A percentile compares a stretch with the other conserved stretches of the same genome.
These are phyloP conservation scores for Rhineura floridana DNA, from an alignment of 2,113 vertebrate genomes.

Conservation along the genomic window DNA sequence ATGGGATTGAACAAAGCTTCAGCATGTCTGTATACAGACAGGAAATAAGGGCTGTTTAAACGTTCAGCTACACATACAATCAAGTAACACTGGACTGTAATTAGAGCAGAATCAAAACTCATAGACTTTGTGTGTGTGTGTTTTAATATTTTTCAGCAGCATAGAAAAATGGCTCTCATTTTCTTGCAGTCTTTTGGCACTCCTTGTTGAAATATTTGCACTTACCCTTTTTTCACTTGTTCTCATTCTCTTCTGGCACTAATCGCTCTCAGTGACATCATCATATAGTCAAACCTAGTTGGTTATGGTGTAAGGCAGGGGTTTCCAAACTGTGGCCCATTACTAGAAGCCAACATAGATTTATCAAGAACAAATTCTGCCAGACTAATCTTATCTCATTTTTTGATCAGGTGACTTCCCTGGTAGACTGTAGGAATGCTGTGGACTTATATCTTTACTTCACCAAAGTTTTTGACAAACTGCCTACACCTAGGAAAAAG, in stretches of 20 bases:
- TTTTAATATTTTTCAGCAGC: not conserved
- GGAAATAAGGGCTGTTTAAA: not conserved
- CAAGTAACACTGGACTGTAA: slow-evolving; percentile 3
- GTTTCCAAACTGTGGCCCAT: too few relatives aligned
- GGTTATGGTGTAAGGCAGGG: not conserved
- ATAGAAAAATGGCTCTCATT: not conserved
- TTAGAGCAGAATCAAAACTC: not conserved
- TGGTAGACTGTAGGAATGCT: too few relatives aligned
- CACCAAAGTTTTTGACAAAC: too few relatives aligned
- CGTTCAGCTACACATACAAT: not conserved
- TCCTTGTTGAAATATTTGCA: not conserved
- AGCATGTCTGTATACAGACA: not conserved
- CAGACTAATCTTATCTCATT: too few relatives aligned
- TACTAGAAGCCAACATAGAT: too few relatives aligned
- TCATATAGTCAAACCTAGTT: too few relatives aligned
- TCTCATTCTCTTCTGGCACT: not conserved
- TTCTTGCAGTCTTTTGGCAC: not conserved
- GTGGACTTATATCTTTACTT: too few relatives aligned
- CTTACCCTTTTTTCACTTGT: not conserved
- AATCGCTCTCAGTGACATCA: not conserved
- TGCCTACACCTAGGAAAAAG: too few relatives aligned
- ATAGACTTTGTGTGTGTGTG: not conserved
- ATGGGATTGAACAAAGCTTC: not conserved
- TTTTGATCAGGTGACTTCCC: too few relatives aligned
- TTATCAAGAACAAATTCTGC: too few relatives aligned